Conservation (phyloP, 2,888 invertebrate species). For the Orchestes rusci region DNA sequence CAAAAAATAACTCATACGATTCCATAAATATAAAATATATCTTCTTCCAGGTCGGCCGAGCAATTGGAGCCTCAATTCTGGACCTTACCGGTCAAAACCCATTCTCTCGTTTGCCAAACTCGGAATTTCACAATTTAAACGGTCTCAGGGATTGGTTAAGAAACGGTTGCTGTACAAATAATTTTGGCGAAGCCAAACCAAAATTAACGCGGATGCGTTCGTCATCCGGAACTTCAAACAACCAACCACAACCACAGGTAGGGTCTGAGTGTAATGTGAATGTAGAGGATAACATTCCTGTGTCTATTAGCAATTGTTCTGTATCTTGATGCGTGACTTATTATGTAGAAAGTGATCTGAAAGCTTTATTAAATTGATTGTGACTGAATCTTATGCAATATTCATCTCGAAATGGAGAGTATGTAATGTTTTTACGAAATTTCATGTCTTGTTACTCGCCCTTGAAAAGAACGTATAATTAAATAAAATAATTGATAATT, state of each 20-base stretch:
- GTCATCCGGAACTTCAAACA: slow-evolving; percentile 30
- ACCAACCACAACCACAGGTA: no score
- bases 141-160: slow-evolving; percentile 61
- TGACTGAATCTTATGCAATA: no score
- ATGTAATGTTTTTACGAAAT: no score
- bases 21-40: no score
- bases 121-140: slow-evolving; percentile 65
- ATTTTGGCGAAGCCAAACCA: slow-evolving; percentile 25
- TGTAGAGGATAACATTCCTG: slow-evolving; percentile 27
- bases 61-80: slow-evolving; percentile 74
- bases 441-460: no score
- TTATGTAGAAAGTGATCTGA: no score
- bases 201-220: slow-evolving; percentile 25
- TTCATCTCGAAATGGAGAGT: no score
- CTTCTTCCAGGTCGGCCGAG: slow-evolving; percentile 64
- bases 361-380: no score
- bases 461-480: no score
- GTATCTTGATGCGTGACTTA: slow-evolving; percentile 22
- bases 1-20: no score
- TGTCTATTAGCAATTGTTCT: slow-evolving; percentile 29
- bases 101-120: slow-evolving; percentile 71
- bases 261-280: slow-evolving; percentile 27
- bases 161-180: slow-evolving; percentile 30
- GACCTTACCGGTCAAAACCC: slow-evolving; percentile 78
- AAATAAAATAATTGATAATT: no score